Conservation (phyloP, 2,888 invertebrate species). For the Thymelicus acteon region DNA sequence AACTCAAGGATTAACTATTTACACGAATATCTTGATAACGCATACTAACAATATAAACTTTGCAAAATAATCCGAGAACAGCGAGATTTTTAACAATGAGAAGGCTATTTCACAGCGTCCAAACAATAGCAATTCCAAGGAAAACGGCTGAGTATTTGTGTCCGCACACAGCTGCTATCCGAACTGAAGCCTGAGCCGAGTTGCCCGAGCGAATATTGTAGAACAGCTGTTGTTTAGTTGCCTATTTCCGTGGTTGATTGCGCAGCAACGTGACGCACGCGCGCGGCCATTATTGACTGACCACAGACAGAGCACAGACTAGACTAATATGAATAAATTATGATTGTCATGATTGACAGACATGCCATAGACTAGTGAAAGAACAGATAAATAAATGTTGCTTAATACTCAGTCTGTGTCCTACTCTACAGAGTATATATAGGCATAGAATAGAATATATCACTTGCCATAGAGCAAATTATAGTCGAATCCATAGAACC, state of each 20-base stretch:
- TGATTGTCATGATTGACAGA: too few relatives aligned
- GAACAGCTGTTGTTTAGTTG: conserved; percentile 82
- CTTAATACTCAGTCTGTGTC: too few relatives aligned
- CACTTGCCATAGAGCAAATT: too few relatives aligned
- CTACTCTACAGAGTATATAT: too few relatives aligned
- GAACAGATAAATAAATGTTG: too few relatives aligned
- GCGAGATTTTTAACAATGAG: conserved; percentile 71
- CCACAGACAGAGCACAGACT: not conserved
- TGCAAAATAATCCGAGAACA: conserved; percentile 67
- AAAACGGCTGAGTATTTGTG: conserved; percentile 72
- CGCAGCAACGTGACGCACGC: conserved; percentile 77
- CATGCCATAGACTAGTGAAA: too few relatives aligned
- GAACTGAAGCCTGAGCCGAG: conserved; percentile 54
- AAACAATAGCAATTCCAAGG: conserved; percentile 79
- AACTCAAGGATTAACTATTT: conserved; percentile 68
- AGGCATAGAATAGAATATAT: too few relatives aligned
- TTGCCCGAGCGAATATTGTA: conserved; percentile 82
- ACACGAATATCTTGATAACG: conserved; percentile 71
- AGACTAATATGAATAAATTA: too few relatives aligned
- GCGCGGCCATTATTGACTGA: conserved; percentile 68
- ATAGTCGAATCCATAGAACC: too few relatives aligned
- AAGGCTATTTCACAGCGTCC: conserved; percentile 64
- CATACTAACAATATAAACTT: conserved; percentile 62
- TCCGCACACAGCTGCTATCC: conserved; percentile 65
- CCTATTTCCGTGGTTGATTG: conserved; percentile 79